Base-by-base conservation (phyloP, 53 echinoderm and acorn worm genomes). In the Echinometra lucunter region DNA sequence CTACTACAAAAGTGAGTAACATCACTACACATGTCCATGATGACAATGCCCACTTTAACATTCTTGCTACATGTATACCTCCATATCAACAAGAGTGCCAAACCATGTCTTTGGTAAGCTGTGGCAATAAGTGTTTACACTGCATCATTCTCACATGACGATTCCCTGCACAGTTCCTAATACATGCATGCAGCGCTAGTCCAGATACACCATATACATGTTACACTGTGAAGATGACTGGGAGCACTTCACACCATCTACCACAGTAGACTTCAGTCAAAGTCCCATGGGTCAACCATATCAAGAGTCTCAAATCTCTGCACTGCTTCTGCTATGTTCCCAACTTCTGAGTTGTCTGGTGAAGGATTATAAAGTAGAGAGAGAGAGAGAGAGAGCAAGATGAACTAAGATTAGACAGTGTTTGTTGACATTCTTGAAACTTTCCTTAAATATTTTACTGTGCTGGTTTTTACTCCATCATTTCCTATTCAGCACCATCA, bases 201-300 rank as follows among this genome's bases (percentile, higher is more conserved):
- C n/a, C n/a, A n/a, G n/a, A n/a, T n/a, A n/a, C n/a, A n/a, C n/a
- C n/a, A n/a, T n/a, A n/a, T n/a, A 53, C 44, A 81, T 40, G 81
- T 81, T 25, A 81, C 85, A 85, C 1, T 30, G 16, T 28, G 49
- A 49, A 28, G 45, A 85, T 85, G n/a, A 85, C 30, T 85, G 85
- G 45, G 12, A 40, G 23, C 44, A 23, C 12, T 15, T 18, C 2
- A 81, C 49, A 85, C 30, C 47, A 11, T 49, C 85, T 1, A 85
- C 45, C 49, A 28, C 45, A 45, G 44, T 8, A 85, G 49, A 85
- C 89, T 91, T 95, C 94, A 97, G 75, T 96, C 97, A 91, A 97
- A 97, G 37, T 94, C 92, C 97, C 97, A 97, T 4, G 94, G 95
- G 28, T 97, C 97, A 18, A 88, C 95, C 66, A 97, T 95, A 70